Evolutionary conservation across 92 coral and sea anemone species (phyloP), one percentile per base, ranked within the genome.

Genomic region (Zoanthus solanderi): DNA sequence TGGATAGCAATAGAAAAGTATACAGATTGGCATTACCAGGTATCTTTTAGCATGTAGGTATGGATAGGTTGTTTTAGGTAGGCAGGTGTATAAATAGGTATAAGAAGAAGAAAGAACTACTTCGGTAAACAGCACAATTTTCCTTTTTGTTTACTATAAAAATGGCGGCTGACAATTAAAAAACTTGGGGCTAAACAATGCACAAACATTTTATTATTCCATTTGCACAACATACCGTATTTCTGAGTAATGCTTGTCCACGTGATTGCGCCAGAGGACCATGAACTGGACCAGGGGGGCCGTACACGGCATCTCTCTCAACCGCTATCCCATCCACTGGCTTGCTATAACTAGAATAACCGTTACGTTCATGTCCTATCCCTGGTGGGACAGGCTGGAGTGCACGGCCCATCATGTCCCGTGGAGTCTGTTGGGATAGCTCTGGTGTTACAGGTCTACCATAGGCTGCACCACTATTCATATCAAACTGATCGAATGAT

Each of bases 401-500:
- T 29, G 72, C 75, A 30, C 83, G 92, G 23, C 85, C 73, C 63
- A 72, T 77, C 15, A 81, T 6, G 46, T 65, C 85, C 5, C 75
- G 54, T 53, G 98, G 91, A 73, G 93, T 92, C 14, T 87, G 88
- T 2, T 63, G 78, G 28, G 95, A 88, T 66, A 95, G 95, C 77
- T 94, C 96, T 65, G 96, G 98, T 6, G 95, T 92, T 67, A 88
- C 66, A 9, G 98, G 96, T 84, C 98, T 82, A 67, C 86, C 92
- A 86, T 87, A 93, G 9, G 54, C 86, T 47, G 60, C 67, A 61
- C 87, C 91, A 67, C 78, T 72, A 14, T 52, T 78, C 9, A 68
- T 32, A 83, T 71, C 48, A 74, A 46, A 31, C 23, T 48, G 61
- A 31, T 84, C 53, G 18, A 45, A 87, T 3, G 60, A 74, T 37